Percentiles rank a stretch among this genome's conserved stretches.
These are phyloP conservation scores for Dryoscopus gambensis DNA, from an alignment of 2,113 vertebrate genomes.

Conservation along the genomic window DNA sequence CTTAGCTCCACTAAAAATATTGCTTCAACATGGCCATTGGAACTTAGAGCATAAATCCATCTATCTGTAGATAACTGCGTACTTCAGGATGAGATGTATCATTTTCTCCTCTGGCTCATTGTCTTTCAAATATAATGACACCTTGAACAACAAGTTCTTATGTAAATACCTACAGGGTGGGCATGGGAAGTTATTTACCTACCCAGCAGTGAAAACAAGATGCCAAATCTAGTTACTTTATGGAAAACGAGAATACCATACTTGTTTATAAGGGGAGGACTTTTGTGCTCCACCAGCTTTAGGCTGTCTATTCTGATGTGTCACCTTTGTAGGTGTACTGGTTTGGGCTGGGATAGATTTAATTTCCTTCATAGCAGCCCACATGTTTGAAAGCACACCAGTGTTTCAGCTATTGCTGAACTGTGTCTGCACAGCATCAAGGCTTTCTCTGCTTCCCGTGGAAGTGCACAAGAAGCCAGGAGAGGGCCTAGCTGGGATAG, in stretches of 20 bases:
- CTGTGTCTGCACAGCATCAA: not conserved
- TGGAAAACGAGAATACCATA: not conserved
- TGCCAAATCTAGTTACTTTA: not conserved
- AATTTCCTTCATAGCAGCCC: not conserved
- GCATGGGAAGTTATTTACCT: not conserved
- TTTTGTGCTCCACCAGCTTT: not conserved
- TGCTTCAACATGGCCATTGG: not conserved
- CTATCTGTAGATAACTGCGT: not conserved
- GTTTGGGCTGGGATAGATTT: not conserved
- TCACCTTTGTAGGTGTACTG: not conserved
- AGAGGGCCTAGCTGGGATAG: not conserved
- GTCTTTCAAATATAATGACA: not conserved
- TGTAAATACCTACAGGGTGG: not conserved
- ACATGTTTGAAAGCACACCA: not conserved
- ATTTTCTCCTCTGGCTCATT: not conserved
- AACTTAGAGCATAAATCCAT: not conserved
- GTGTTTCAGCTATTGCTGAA: not conserved
- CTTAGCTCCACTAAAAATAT: not conserved
- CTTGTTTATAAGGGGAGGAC: not conserved
- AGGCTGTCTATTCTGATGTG: not conserved
- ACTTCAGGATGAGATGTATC: not conserved
- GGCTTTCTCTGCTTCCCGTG: not conserved
- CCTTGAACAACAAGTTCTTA: not conserved
- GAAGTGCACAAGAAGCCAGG: not conserved
- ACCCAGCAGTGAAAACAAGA: not conserved